These are phyloP conservation scores for Antrozous pallidus DNA, from an alignment of 2,797 vertebrate genomes.

Conservation along the genomic window DNA sequence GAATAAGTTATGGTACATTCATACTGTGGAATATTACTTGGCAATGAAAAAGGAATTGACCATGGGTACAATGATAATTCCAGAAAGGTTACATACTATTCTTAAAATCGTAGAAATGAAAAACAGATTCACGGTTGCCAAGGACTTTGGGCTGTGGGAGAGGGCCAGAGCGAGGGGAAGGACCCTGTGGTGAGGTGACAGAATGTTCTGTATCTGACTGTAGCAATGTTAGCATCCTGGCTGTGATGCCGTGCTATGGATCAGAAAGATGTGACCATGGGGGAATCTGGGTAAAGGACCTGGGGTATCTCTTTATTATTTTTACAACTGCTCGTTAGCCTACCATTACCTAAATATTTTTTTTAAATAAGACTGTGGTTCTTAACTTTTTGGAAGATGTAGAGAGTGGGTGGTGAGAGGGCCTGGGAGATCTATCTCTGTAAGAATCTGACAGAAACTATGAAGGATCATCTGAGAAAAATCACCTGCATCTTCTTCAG, in stretches of 20 bases:
- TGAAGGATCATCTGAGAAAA: background rate
- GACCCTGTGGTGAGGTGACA: fast-evolving
- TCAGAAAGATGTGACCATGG: background rate
- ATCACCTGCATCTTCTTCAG: too few species aligned
- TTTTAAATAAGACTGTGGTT: background rate
- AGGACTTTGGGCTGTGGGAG: background rate
- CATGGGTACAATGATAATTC: too few species aligned
- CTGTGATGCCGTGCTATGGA: fast-evolving
- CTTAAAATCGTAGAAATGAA: background rate
- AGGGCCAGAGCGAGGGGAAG: fast-evolving
- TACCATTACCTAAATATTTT: background rate
- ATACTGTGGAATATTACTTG: background rate
- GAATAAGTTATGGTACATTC: background rate
- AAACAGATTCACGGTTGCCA: background rate
- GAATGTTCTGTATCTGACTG: background rate
- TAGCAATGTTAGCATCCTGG: background rate
- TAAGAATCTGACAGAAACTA: background rate
- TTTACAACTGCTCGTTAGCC: background rate
- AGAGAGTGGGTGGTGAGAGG: background rate
- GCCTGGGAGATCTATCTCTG: background rate
- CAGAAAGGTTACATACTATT: background rate
- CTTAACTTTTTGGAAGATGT: background rate
- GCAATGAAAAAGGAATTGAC: background rate
- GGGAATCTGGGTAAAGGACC: background rate
- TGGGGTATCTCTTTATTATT: background rate